phyloP scores from a whole-genome alignment of 2,888 invertebrate species.

The Muschampia plurimacula region DNA sequence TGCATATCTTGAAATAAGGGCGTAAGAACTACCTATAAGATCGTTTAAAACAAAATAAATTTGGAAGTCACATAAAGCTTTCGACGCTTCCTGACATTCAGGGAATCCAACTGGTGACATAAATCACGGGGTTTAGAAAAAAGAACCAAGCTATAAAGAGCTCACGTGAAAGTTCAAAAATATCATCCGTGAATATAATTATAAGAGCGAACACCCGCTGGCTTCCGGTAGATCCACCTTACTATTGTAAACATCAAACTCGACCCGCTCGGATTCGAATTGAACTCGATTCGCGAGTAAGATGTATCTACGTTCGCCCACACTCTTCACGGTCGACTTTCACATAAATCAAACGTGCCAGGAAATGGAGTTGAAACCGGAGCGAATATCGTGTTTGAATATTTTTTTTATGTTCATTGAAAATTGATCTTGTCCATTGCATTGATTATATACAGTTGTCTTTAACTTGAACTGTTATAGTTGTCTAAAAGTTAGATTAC shows the following conservation, averaged over 20 bases:
- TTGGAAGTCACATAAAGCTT: slow-evolving; percentile 74
- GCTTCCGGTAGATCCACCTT: slow-evolving; percentile 72
- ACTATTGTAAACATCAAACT: slow-evolving; percentile 57
- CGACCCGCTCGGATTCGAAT: slow-evolving; percentile 41
- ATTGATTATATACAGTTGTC: not conserved
- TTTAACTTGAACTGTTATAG: too few relatives aligned
- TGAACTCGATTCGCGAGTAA: slow-evolving; percentile 22
- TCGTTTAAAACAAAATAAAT: slow-evolving; percentile 80
- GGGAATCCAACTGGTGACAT: slow-evolving; percentile 74
- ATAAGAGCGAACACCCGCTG: slow-evolving; percentile 81
- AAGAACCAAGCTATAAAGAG: slow-evolving; percentile 77
- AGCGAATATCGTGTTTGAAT: slow-evolving; percentile 3
- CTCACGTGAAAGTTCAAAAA: slow-evolving; percentile 84
- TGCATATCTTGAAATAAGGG: slow-evolving; percentile 36
- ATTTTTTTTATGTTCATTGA: not conserved
- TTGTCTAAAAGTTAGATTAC: too few relatives aligned
- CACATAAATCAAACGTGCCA: slow-evolving; percentile 15
- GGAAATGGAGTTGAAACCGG: slow-evolving; percentile 4
- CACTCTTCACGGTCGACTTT: slow-evolving; percentile 11
- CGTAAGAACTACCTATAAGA: slow-evolving; percentile 59
- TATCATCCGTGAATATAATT: slow-evolving; percentile 84
- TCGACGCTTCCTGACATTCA: slow-evolving; percentile 75
- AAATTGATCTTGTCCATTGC: not conserved
- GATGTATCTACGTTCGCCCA: not conserved
- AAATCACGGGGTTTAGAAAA: slow-evolving; percentile 82